Evolutionary conservation across 2,797 vertebrate genomes (phyloP), one percentile per base, ranked within the genome.

Genomic region (Hypotaenidia okinawae): DNA sequence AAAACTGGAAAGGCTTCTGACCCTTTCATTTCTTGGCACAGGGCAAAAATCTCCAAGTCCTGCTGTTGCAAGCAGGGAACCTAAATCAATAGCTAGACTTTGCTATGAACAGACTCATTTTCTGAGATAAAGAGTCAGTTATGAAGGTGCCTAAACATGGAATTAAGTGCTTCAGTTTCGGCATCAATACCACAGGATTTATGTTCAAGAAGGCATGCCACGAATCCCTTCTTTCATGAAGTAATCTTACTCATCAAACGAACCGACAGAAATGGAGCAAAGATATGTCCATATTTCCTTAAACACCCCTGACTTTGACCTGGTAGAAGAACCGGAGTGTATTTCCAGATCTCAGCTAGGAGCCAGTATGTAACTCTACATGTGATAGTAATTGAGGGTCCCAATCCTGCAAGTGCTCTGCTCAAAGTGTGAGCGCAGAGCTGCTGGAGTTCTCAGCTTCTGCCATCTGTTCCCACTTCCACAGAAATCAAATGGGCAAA

Each of bases 401-500:
- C 91, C 93, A 96, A 90, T 95, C 90, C 96, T 23, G 1, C 87
- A 94, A 96, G 88, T 16, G 70, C 68, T 96, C 72, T 89, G 86
- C 88, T 93, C 37, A 47, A 93, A 94, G 90, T 57, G 3, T 93
- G 93, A 96, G 91, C 88, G 84, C 88, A 95, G 94, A 95, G 92
- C 94, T 94, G 94, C 90, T 89, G 88, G 95, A 94, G 81, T 94
- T 95, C 93, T 95, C 94, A 89, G 86, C 84, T 96, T 94, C 94
- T 97, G 95, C 95, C 94, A 95, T 95, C 96, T 96, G 96, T 95
- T 97, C 96, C 95, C 95, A 95, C 94, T 96, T 95, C 90, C 89
- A 97, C 69, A 92, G 90, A 96, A 97, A 96, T 96, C 96, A 96
- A 95, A 96, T 93, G 93, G 96, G 94, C 95, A 96, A 97, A 96